Evolutionary conservation across 2,888 invertebrate species (phyloP), one percentile per base, ranked within the genome.

Genomic region (Gymnoscelis rufifasciata): DNA sequence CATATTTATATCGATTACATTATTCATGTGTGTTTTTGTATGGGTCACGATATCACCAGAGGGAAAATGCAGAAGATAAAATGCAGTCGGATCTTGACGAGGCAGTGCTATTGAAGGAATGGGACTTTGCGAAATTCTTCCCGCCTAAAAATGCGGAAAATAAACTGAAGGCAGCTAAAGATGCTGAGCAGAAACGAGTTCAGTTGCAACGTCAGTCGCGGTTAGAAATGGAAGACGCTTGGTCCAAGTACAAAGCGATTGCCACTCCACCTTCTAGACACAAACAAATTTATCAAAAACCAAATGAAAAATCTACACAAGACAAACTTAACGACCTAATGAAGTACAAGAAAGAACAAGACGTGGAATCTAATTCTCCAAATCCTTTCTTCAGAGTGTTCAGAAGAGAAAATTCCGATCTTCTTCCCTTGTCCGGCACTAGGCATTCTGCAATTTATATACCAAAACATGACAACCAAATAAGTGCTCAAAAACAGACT

Each of bases 61-160:
- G 74, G 75, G 86, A 83, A 65, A 78, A 69, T 67, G 60, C 66
- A 51, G 84, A 80, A 64, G 73, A 79, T 71, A 83, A 81, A 68
- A 74, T 71, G 67, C 78, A 79, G 64, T 90, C 91, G 43, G 92
- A 92, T 68, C 89, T 92, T 66, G 94, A 94, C 72, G 95, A 95
- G 76, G 93, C 94, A 54, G 92, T 93, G 43, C 90, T 95, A 56
- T 89, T 95, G 62, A 93, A 94, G 81, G 95, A 95, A 71, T 95
- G 95, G 95, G 94, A 95, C 84, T 93, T 95, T 80, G 94, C 94
- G 59, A 92, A 93, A 73, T 95, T 95, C 89, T 95, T 95, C 81
- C 94, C 93, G 8, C 81, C 86, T 50, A 88, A 82, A 67, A 79
- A 64, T 57, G 60, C 63, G 10, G 79, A 78, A 40, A 80, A 74